Base-by-base conservation (phyloP, 35 echinoderm and acorn worm species). In the Apostichopus californicus region DNA sequence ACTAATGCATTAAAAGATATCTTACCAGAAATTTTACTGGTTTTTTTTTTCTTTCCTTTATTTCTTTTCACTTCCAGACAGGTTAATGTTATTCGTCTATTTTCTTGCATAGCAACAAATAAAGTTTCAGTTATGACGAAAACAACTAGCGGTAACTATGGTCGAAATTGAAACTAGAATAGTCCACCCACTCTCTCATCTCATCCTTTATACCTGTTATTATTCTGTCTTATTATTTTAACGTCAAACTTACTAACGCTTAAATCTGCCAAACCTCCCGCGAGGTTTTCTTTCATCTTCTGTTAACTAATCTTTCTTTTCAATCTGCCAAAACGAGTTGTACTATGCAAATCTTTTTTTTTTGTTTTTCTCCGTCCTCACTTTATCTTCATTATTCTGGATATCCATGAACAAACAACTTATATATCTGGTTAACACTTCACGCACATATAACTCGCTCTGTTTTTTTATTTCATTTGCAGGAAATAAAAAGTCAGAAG, bases 391-490 rank as follows among this genome's bases (percentile, higher is more conserved):
- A 22, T 75, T 18, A 22, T n/a, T 75, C 17, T 20, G 17, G 13
- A 75, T 18, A 75, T 75, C 71, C 12, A 75, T 75, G 71, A 75
- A 75, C 71, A 75, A 75, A 75, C 71, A 75, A n/a, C 14, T 68
- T 68, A 46, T 46, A 75, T 18, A 18, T 75, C 12, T 75, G 71
- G 71, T 75, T 75, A 75, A 7, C 71, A 75, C 6, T 75, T 75
- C 71, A 75, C 71, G 71, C 17, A 68, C 64, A 68, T 75, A 75
- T 75, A 20, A 75, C 71, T 75, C 71, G 71, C 71, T 20, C 71
- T 75, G 71, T 75, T 75, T 75, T 75, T 75, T 75, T 75, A 18
- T 18, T 75, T 75, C 71, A 75, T 75, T 75, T 75, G 71, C 71
- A 75, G 71, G 71, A 75, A 75, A 75, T 75, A 75, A 75, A 8